A percentile compares a stretch with the other conserved stretches of the same genome.
Evolutionary conservation across 2,113 vertebrate species (phyloP).

Genomic region (Carlito syrichta): DNA sequence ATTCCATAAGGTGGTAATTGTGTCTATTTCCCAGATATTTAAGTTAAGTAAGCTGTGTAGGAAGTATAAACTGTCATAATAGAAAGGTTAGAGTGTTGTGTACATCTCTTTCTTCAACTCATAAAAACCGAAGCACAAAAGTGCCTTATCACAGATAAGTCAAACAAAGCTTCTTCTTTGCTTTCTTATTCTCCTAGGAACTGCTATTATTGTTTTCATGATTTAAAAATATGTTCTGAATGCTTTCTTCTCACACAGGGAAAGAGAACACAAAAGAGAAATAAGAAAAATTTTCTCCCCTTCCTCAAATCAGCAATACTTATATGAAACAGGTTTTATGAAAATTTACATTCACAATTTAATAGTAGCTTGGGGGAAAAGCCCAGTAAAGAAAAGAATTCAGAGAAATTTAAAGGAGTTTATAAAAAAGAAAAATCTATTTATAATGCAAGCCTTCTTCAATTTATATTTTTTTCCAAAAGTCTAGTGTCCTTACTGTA

Average conservation of each 20-base stretch:
- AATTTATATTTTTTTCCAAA: neutral
- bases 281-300: slow-evolving; percentile 5
- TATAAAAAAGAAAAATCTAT: slow-evolving; percentile 29
- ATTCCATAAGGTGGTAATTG: slow-evolving; percentile 87
- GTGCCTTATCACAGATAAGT: slow-evolving; percentile 75
- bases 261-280: slow-evolving; percentile 15
- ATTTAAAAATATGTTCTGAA: slow-evolving; percentile 53
- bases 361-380: slow-evolving; percentile 37
- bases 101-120: slow-evolving; percentile 75
- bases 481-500: neutral
- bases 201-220: slow-evolving; percentile 68
- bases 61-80: slow-evolving; percentile 85
- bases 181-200: slow-evolving; percentile 67
- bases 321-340: slow-evolving; percentile 26
- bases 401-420: slow-evolving; percentile 19
- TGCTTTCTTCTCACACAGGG: slow-evolving; percentile 39
- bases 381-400: slow-evolving; percentile 20
- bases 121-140: slow-evolving; percentile 76
- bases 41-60: slow-evolving; percentile 84
- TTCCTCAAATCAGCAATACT: slow-evolving; percentile 2
- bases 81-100: slow-evolving; percentile 76
- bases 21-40: slow-evolving; percentile 84
- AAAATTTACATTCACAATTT: slow-evolving; percentile 41
- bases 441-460: neutral
- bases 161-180: slow-evolving; percentile 62